phyloP scores from a whole-genome alignment of 2,888 invertebrate genomes.

The Agapostemon virescens region DNA sequence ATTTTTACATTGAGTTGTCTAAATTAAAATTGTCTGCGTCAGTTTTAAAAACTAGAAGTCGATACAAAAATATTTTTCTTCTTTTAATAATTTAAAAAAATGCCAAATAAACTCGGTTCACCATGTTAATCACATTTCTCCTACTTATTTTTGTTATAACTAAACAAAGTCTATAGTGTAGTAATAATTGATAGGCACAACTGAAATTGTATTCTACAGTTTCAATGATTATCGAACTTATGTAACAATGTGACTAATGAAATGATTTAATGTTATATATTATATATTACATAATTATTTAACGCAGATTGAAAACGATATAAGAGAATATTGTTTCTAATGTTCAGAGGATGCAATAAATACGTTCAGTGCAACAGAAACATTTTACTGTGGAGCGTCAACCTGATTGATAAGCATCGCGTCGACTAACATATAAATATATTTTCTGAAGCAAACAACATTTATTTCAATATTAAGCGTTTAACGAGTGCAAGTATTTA shows the following conservation, averaged over 20 bases:
- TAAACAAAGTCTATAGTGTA: background rate
- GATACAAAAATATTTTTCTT: background rate
- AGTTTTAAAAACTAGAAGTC: background rate
- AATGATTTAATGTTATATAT: too few species aligned
- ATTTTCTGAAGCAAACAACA: background rate
- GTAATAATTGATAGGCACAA: background rate
- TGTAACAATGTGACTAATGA: too few species aligned
- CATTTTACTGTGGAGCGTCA: too few species aligned
- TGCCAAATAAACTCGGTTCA: too few species aligned
- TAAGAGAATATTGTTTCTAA: too few species aligned
- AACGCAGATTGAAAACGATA: too few species aligned
- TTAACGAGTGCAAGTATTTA: background rate
- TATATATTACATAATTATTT: too few species aligned
- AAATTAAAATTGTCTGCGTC: background rate
- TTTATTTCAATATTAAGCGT: background rate
- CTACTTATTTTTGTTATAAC: too few species aligned
- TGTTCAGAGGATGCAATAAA: too few species aligned
- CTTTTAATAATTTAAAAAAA: background rate
- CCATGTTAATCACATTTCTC: background rate
- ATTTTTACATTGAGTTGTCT: background rate
- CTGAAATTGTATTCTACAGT: too few species aligned
- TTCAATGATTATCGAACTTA: too few species aligned
- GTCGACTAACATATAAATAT: background rate
- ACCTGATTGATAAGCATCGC: background rate
- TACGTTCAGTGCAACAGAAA: too few species aligned